Evolutionary conservation across 64 coral and sea anemone genomes (phyloP), one percentile per base, ranked within the genome.

Genomic region (Cladopsammia gracilis): DNA sequence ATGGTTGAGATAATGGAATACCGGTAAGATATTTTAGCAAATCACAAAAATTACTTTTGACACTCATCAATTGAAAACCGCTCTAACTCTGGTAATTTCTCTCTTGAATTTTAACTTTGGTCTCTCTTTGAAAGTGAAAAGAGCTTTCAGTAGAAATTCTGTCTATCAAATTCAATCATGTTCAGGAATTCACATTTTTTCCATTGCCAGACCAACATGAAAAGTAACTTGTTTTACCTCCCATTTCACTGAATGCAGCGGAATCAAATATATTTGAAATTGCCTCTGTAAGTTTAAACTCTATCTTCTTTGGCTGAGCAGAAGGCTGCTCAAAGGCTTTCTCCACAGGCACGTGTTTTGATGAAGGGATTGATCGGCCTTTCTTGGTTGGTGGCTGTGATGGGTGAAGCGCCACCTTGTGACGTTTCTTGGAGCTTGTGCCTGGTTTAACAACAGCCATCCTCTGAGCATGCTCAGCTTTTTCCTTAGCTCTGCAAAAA

Each of bases 211-310:
- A 20, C 62, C 67, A 70, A 70, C 20, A 20, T 26, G 1, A 25
- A 16, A 81, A 25, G 0, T 8, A 62, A 13, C 43, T 16, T 20
- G 34, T 4, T 57, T 84, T 67, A 84, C 87, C 69, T 68, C 15
- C 44, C 52, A 43, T 14, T 18, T 53, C 22, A 62, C 7, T 23
- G 4, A 82, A 75, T 52, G 91, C 83, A 64, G 76, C 94, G 59
- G 83, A 84, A 25, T 99, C 98, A 94, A 99, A 99, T 76, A 99
- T 96, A 26, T 91, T 89, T 25, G 98, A 93, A 25, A 98, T 96
- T 2, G 94, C 87, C 75, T 99, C 94, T 3, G 82, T 90, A 20
- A 99, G 84, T 64, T 96, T 96, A 61, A 99, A 93, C 60, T 82
- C 98, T 58, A 99, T 99, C 78, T 94, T 99, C 52, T 83, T 93